Conservation (phyloP, 2,797 vertebrate genomes). For the Philypnodon macrostomus region DNA sequence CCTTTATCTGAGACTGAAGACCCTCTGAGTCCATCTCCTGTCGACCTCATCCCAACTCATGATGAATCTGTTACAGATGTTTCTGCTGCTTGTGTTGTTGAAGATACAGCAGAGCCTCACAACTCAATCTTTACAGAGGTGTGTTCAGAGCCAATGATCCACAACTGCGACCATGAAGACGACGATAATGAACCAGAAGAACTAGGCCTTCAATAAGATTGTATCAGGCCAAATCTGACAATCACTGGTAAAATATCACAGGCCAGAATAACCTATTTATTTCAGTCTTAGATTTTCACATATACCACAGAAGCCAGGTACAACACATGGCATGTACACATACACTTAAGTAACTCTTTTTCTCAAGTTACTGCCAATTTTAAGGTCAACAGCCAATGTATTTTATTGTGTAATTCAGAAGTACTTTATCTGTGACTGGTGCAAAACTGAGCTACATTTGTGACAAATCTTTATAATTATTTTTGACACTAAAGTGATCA, state of each 20-base stretch:
- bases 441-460: constrained; percentile 17
- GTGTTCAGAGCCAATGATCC: constrained; percentile 16
- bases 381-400: constrained; percentile 10
- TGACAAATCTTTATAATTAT: constrained; percentile 24
- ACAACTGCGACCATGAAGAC: constrained; percentile 34
- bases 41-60: constrained; percentile 30
- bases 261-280: constrained; percentile 2
- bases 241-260: constrained; percentile 32
- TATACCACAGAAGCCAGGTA: constrained; percentile 15
- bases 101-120: constrained; percentile 15
- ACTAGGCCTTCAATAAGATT: constrained; percentile 36
- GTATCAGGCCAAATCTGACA: constrained; percentile 37
- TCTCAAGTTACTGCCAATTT: constrained; percentile 35
- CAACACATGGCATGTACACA: constrained; percentile 10
- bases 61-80: constrained; percentile 1
- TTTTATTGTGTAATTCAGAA: background rate
- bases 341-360: background rate
- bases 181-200: constrained; percentile 28
- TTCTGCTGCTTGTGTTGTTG: background rate
- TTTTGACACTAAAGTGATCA: constrained; percentile 17
- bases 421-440: background rate
- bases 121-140: constrained; percentile 17
- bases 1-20: constrained; percentile 14
- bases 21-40: constrained; percentile 14
- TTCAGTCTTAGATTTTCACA: constrained; percentile 15